A percentile compares a stretch with the other conserved stretches of the same genome.
Evolutionary conservation across 2,113 vertebrate genomes (phyloP).

Genomic region (Dinomys branickii): DNA sequence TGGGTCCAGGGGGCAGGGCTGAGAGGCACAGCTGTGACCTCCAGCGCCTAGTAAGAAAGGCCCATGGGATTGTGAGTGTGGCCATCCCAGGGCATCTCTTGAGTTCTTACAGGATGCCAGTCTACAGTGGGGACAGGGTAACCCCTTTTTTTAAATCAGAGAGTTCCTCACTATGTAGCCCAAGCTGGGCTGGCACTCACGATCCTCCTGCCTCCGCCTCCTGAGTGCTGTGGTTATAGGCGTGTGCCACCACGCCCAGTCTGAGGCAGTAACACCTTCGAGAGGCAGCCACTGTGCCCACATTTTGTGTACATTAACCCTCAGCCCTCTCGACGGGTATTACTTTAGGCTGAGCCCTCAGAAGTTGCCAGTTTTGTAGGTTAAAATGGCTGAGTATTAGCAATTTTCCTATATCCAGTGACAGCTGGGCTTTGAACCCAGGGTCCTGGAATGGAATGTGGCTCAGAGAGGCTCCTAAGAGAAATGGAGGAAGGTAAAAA

Average conservation of each 20-base stretch:
- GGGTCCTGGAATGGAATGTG: neutral
- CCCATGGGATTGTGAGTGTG: neutral
- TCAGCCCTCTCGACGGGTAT: neutral
- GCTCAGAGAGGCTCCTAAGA: neutral
- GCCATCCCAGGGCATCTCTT: neutral
- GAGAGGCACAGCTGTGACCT: constrained; percentile 66
- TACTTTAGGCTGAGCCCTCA: neutral
- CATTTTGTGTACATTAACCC: neutral
- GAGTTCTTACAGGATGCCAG: neutral
- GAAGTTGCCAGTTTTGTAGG: neutral
- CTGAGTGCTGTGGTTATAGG: neutral
- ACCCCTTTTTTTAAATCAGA: neutral
- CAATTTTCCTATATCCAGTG: neutral
- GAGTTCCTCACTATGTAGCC: neutral
- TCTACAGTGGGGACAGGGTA: neutral
- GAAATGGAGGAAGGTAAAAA: neutral
- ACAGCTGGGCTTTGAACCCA: neutral
- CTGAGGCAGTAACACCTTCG: neutral
- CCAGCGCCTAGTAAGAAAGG: constrained; percentile 44
- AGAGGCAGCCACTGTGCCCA: neutral
- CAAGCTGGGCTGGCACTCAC: neutral
- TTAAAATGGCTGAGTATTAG: neutral
- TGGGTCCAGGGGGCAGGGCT: constrained; percentile 73
- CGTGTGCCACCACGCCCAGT: neutral
- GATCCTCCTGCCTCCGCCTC: neutral